Percentiles rank a stretch among this genome's conserved stretches.
Evolutionary conservation across 2,888 invertebrate species (phyloP).

Genomic region (Melanargia galathea): DNA sequence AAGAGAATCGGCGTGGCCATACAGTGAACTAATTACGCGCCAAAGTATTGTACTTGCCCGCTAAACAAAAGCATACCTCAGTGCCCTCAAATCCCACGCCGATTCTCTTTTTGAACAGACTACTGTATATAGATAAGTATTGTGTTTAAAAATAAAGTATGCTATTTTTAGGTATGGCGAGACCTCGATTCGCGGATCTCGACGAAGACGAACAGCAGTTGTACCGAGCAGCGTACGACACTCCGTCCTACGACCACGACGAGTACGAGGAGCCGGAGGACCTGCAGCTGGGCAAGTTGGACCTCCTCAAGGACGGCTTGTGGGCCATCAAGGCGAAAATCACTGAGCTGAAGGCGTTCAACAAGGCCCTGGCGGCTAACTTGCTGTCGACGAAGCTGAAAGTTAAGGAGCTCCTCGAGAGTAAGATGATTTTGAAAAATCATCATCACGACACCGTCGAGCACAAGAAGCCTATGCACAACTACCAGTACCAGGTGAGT

Average conservation of each 20-base stretch:
- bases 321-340: slow-evolving; percentile 72
- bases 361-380: slow-evolving; percentile 69
- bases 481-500: slow-evolving; percentile 56
- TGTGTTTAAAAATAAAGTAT: too few species aligned
- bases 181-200: slow-evolving; percentile 61
- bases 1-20: too few species aligned
- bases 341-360: slow-evolving; percentile 67
- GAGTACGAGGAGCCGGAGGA: slow-evolving; percentile 58
- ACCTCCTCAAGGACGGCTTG: slow-evolving; percentile 68
- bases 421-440: slow-evolving; percentile 52
- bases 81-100: too few species aligned
- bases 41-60: too few species aligned
- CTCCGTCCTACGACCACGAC: slow-evolving; percentile 62
- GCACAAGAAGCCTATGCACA: slow-evolving; percentile 59
- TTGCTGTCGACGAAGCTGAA: slow-evolving; percentile 66
- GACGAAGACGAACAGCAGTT: slow-evolving; percentile 70
- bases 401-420: slow-evolving; percentile 62
- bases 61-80: too few species aligned
- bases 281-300: slow-evolving; percentile 59
- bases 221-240: slow-evolving; percentile 69
- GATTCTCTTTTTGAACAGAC: too few species aligned
- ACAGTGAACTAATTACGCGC: too few species aligned
- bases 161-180: slow-evolving; percentile 49
- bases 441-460: slow-evolving; percentile 55
- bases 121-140: too few species aligned